Evolutionary conservation across 2,797 vertebrate genomes (phyloP).

Genomic region (Hemitrygon akajei): DNA sequence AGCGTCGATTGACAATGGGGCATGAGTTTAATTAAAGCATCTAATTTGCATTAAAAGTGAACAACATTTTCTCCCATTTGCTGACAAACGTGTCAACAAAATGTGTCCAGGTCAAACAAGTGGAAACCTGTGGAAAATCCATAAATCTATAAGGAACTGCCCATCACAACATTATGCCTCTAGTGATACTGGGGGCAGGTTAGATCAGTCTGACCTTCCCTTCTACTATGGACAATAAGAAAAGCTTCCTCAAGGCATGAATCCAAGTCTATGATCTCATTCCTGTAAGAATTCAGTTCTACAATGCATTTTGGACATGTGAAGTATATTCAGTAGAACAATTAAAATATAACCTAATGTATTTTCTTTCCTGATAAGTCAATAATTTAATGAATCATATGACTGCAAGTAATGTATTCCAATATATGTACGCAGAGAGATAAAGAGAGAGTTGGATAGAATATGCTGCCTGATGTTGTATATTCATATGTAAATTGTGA

Average conservation of each 20-base stretch:
- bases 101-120: no score
- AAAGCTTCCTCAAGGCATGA: neutral
- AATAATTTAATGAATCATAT: neutral
- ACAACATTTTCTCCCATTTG: neutral
- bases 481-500: neutral
- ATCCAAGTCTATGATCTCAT: neutral
- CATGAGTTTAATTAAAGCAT: neutral
- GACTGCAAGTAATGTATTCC: neutral
- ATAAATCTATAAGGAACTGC: neutral
- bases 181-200: neutral
- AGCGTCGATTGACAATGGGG: neutral
- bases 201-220: neutral
- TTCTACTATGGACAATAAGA: neutral
- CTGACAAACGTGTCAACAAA: no score
- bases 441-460: neutral
- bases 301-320: neutral
- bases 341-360: neutral
- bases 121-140: neutral
- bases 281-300: neutral
- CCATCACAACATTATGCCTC: neutral
- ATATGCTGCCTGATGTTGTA: neutral
- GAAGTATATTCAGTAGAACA: no score
- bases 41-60: neutral
- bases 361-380: neutral
- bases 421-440: neutral